Evolutionary conservation across 2,888 invertebrate species (phyloP).

Genomic region (Drosophila demipolita): DNA sequence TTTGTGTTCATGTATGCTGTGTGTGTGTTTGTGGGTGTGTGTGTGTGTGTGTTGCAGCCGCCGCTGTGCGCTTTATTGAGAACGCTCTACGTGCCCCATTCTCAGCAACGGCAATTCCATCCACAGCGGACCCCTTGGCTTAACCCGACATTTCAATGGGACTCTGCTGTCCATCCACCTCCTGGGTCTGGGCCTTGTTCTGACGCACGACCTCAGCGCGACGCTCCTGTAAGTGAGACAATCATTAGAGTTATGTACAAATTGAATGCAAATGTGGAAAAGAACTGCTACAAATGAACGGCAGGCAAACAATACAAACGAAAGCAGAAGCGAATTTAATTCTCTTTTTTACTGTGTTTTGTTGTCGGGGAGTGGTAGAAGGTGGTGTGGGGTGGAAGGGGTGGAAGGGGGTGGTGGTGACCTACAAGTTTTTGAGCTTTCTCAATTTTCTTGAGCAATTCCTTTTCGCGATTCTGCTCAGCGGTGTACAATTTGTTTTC

Average conservation of each 20-base stretch:
- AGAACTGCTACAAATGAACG: slow-evolving; percentile 44
- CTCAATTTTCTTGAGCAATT: slow-evolving; percentile 94
- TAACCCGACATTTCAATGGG: slow-evolving; percentile 89
- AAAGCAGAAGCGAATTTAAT: slow-evolving; percentile 14
- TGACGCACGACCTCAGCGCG: slow-evolving; percentile 96
- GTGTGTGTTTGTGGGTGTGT: slow-evolving; percentile 1
- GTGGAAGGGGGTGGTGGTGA: slow-evolving; percentile 61
- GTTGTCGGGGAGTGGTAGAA: not conserved
- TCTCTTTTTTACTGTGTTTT: not conserved
- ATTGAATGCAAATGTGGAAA: not conserved
- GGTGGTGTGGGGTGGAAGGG: not conserved
- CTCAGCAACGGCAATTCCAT: slow-evolving; percentile 31
- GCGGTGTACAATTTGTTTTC: slow-evolving; percentile 92
- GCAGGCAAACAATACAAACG: slow-evolving; percentile 52
- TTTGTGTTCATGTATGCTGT: slow-evolving; percentile 34
- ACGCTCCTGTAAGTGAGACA: slow-evolving; percentile 89
- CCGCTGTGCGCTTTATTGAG: slow-evolving; percentile 24
- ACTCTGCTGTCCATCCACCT: slow-evolving; percentile 86
- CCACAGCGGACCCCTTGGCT: not conserved
- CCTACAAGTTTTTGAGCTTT: slow-evolving; percentile 93
- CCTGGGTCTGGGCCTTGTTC: slow-evolving; percentile 89
- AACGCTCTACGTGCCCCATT: slow-evolving; percentile 44
- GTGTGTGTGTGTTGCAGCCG: slow-evolving; percentile 13
- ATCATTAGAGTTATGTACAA: not conserved
- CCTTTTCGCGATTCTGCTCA: slow-evolving; percentile 93